Evolutionary conservation across 2,113 vertebrate genomes (phyloP).

Genomic region (Elanoides forficatus): DNA sequence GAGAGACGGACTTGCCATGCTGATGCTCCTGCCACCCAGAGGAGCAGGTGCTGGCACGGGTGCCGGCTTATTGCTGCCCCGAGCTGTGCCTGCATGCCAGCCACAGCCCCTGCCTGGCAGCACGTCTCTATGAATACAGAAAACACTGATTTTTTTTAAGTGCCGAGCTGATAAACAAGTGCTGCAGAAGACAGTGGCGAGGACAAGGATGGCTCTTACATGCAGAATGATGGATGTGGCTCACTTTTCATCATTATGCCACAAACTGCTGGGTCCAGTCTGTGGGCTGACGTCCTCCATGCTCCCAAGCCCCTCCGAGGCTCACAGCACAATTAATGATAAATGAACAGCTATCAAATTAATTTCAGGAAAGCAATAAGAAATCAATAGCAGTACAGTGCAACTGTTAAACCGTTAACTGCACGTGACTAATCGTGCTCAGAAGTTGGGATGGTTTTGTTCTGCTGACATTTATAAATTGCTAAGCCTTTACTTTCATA

Average conservation of each 20-base stretch:
- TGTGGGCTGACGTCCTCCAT: accelerated
- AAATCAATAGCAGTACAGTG: neutral
- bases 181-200: neutral
- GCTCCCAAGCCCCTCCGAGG: neutral
- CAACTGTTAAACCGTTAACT: neutral
- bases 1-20: neutral
- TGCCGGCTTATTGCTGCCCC: neutral
- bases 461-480: constrained; percentile 30
- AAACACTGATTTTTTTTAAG: neutral
- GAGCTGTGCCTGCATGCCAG: neutral
- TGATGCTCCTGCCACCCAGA: neutral
- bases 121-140: neutral
- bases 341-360: neutral
- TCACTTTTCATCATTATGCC: neutral
- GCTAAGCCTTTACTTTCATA: neutral
- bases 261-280: neutral
- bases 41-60: accelerated
- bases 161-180: neutral
- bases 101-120: neutral
- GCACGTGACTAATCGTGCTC: neutral
- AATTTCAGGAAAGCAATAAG: neutral
- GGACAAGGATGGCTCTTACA: neutral
- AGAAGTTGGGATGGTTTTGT: neutral
- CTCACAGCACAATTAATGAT: neutral
- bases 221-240: neutral